phyloP scores from a whole-genome alignment of 2,113 vertebrate species.

The Motacilla alba region DNA sequence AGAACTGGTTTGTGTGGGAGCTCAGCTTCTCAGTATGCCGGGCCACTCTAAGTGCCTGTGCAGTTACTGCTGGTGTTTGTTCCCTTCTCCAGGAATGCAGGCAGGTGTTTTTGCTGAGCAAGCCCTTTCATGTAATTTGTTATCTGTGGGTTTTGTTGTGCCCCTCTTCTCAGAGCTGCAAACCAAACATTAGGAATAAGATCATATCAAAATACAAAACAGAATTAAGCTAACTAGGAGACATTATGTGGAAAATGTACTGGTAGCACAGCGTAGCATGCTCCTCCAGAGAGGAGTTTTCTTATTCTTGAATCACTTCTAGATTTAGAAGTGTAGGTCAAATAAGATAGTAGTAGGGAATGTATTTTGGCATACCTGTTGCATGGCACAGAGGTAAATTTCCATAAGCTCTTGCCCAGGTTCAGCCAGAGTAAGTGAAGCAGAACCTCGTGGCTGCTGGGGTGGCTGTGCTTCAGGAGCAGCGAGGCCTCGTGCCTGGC shows the following conservation, averaged over 20 bases:
- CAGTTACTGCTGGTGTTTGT: neutral
- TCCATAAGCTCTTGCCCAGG: accelerated
- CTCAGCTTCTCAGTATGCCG: neutral
- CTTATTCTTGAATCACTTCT: neutral
- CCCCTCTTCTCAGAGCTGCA: accelerated
- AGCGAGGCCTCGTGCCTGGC: accelerated
- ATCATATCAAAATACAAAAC: accelerated
- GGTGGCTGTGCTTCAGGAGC: neutral
- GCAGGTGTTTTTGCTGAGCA: neutral
- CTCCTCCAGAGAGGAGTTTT: neutral
- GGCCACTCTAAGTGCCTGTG: accelerated
- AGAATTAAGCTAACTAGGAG: neutral
- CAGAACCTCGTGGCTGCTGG: accelerated
- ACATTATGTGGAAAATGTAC: accelerated
- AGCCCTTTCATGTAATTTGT: neutral
- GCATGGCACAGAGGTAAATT: neutral
- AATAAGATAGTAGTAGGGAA: neutral
- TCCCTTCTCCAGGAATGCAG: neutral
- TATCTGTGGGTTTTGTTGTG: neutral
- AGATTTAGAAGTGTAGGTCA: neutral
- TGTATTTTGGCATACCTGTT: neutral
- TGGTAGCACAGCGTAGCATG: too few species aligned
- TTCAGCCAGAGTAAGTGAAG: neutral
- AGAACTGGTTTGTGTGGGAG: neutral
- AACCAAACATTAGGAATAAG: neutral